Evolutionary conservation across 2,113 vertebrate genomes (phyloP).

Genomic region (Onychostoma macrolepis): DNA sequence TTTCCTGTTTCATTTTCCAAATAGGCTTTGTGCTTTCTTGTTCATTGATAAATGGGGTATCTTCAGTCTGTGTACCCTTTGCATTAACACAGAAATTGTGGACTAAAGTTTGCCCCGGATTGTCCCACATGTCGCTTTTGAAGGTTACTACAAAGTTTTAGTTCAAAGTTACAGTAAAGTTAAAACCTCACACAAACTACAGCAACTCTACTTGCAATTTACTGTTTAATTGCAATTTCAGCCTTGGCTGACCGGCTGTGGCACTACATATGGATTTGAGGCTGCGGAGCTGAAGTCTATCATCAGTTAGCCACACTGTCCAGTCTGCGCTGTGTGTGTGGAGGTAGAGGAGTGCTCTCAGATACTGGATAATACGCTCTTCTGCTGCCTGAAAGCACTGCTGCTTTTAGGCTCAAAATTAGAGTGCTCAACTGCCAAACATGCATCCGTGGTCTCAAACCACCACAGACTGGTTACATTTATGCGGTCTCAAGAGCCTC

Average conservation of each 20-base stretch:
- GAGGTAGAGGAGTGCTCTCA: slow-evolving; percentile 27
- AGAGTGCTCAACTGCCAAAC: slow-evolving; percentile 43
- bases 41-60: slow-evolving; percentile 30
- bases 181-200: slow-evolving; percentile 10
- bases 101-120: background rate
- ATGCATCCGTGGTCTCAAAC: slow-evolving; percentile 40
- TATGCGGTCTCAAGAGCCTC: slow-evolving; percentile 22
- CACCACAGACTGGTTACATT: slow-evolving; percentile 44
- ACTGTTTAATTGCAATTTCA: slow-evolving; percentile 45
- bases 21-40: slow-evolving; percentile 17
- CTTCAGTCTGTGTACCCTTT: background rate
- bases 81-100: background rate
- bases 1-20: background rate
- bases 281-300: slow-evolving; percentile 23
- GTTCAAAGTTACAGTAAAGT: background rate
- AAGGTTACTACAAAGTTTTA: slow-evolving; percentile 15
- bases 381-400: slow-evolving; percentile 39
- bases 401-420: slow-evolving; percentile 43
- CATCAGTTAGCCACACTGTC: slow-evolving; percentile 32
- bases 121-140: slow-evolving; percentile 7
- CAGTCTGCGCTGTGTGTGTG: background rate
- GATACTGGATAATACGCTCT: slow-evolving; percentile 30
- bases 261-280: slow-evolving; percentile 40
- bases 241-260: slow-evolving; percentile 32
- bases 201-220: slow-evolving; percentile 22